phyloP scores from a whole-genome alignment of 2,888 invertebrate species.

The Drosophila yooni region DNA sequence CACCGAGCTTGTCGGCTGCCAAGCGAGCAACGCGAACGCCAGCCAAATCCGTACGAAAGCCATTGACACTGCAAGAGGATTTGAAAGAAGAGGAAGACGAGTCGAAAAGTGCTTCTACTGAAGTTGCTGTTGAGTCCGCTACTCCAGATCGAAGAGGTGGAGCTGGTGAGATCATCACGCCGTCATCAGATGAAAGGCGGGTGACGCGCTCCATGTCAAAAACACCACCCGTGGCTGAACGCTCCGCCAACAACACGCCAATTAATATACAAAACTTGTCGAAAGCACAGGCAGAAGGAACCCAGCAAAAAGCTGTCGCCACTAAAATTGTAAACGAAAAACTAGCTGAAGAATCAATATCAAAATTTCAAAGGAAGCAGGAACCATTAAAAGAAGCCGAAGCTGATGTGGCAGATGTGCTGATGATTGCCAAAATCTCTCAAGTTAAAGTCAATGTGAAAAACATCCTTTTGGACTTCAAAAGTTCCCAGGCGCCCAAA shows the following conservation, averaged over 20 bases:
- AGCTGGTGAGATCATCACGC: not conserved
- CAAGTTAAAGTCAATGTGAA: conserved; percentile 30
- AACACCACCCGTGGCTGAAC: conserved; percentile 45
- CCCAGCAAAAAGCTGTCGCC: not conserved
- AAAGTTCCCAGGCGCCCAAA: not conserved
- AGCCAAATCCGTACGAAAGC: conserved; percentile 45
- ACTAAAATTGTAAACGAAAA: not conserved
- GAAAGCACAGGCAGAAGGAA: conserved; percentile 14
- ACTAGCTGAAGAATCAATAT: not conserved
- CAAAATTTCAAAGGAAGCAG: not conserved
- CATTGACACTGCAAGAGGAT: conserved; percentile 57
- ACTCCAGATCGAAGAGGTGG: not conserved
- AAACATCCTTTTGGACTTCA: not conserved
- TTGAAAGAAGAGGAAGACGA: conserved; percentile 15
- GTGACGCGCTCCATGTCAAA: conserved; percentile 71
- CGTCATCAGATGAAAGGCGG: conserved; percentile 40
- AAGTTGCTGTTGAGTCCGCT: not conserved
- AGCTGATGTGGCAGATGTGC: not conserved
- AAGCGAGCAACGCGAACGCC: conserved; percentile 48
- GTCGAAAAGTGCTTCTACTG: not conserved
- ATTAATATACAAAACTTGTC: conserved; percentile 4
- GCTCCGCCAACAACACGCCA: conserved; percentile 13
- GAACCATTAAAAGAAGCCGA: not conserved
- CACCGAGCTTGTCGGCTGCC: conserved; percentile 25
- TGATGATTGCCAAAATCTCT: no score